Evolutionary conservation across 30 jellyfish, hydroid and myxozoan species (phyloP).

Genomic region (Mastigias papua): DNA sequence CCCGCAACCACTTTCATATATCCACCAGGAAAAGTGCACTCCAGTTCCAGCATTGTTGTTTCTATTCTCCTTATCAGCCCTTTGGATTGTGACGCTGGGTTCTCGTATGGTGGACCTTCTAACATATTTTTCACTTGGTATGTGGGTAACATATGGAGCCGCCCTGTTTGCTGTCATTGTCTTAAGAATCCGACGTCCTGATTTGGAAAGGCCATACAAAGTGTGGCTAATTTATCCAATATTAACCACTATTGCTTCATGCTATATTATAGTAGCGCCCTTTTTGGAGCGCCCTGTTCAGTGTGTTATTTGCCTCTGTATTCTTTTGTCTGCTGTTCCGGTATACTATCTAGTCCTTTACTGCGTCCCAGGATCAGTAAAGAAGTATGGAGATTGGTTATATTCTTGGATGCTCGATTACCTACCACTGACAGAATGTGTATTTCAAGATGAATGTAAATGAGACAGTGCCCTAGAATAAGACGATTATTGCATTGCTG

Average conservation of each 20-base stretch:
- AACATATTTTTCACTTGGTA: conserved; percentile 8
- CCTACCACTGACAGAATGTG: background rate
- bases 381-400: background rate
- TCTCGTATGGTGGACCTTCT: conserved; percentile 28
- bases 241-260: conserved; percentile 16
- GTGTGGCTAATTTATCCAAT: conserved; percentile 51
- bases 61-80: conserved; percentile 22
- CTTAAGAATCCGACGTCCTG: conserved; percentile 43
- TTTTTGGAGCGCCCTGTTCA: conserved; percentile 39
- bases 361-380: background rate
- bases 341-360: conserved; percentile 4
- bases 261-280: conserved; percentile 36
- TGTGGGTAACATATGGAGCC: conserved; percentile 23
- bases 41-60: conserved; percentile 67
- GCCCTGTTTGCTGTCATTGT: conserved; percentile 21
- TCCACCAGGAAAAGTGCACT: conserved; percentile 59
- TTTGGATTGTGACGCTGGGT: conserved; percentile 61
- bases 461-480: background rate
- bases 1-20: conserved; percentile 60
- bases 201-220: conserved; percentile 55
- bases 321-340: conserved; percentile 33
- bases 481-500: background rate
- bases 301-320: background rate
- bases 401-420: background rate
- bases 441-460: background rate